These are phyloP conservation scores for Zaprionus taronus DNA, from an alignment of 1,140 invertebrate species.

Conservation along the genomic window DNA sequence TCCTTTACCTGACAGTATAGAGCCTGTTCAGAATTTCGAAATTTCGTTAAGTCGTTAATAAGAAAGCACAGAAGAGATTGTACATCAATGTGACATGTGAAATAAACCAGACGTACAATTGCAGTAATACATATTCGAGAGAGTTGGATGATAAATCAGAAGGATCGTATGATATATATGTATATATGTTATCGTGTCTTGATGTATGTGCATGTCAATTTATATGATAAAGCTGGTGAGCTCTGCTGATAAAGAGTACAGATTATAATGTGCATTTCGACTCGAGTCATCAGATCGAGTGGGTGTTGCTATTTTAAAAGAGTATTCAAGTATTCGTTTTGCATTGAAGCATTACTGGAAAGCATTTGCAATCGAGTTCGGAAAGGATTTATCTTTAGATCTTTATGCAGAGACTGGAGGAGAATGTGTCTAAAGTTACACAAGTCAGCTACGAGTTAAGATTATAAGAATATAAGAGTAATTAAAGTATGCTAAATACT, in stretches of 20 bases:
- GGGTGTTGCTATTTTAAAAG: slow-evolving; percentile 50
- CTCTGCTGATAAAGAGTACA: slow-evolving; percentile 21
- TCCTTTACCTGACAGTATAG: slow-evolving; percentile 78
- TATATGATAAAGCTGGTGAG: slow-evolving; percentile 71
- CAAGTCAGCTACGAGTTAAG: slow-evolving; percentile 31
- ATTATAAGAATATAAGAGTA: slow-evolving; percentile 10
- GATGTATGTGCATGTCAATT: slow-evolving; percentile 66
- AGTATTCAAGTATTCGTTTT: slow-evolving; percentile 41
- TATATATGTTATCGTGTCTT: slow-evolving; percentile 29
- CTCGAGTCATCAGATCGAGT: slow-evolving; percentile 64
- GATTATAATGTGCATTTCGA: slow-evolving; percentile 52
- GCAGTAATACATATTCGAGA: slow-evolving; percentile 29
- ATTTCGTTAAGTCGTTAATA: slow-evolving; percentile 22
- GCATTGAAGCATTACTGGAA: slow-evolving; percentile 59
- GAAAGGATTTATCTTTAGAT: slow-evolving; percentile 72
- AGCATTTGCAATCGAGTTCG: slow-evolving; percentile 49
- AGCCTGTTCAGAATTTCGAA: slow-evolving; percentile 64
- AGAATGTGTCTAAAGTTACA: slow-evolving; percentile 23
- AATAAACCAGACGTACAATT: slow-evolving; percentile 52
- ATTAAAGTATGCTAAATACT: slow-evolving; percentile 35
- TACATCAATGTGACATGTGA: slow-evolving; percentile 49
- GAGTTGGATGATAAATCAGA: slow-evolving; percentile 35
- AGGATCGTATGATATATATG: slow-evolving; percentile 33
- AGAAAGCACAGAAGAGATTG: slow-evolving; percentile 71
- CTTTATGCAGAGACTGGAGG: slow-evolving; percentile 14